Evolutionary conservation across 1,140 invertebrate genomes (phyloP).

Genomic region (Venturia canescens): DNA sequence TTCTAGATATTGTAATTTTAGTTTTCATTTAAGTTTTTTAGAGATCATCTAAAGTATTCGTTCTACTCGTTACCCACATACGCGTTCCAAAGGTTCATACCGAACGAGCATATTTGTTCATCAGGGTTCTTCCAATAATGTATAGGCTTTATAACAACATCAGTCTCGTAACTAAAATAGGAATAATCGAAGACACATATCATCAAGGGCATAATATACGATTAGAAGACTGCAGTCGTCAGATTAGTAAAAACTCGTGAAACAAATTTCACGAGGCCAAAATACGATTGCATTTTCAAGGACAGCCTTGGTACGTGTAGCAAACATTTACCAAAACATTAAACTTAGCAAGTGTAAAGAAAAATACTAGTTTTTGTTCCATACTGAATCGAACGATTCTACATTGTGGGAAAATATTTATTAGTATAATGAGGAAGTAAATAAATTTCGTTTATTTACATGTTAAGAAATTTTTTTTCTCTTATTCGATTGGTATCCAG

Average conservation of each 20-base stretch:
- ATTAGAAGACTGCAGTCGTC: neutral
- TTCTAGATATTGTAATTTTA: too few relatives aligned
- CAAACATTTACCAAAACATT: too few relatives aligned
- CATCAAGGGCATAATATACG: constrained; percentile 10
- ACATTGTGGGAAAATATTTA: neutral
- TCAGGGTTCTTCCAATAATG: constrained; percentile 29
- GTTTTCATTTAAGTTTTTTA: too few relatives aligned
- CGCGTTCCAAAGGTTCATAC: neutral
- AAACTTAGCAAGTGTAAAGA: neutral
- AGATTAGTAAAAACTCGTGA: neutral
- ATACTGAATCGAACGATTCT: too few relatives aligned
- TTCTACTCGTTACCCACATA: neutral
- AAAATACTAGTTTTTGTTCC: too few relatives aligned
- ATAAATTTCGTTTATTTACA: neutral
- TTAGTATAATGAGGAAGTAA: neutral
- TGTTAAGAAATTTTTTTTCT: constrained; percentile 28
- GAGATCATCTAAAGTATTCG: too few relatives aligned
- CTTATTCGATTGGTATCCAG: constrained; percentile 10
- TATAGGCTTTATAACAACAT: too few relatives aligned
- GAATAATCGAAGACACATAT: constrained; percentile 10
- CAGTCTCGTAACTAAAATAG: neutral
- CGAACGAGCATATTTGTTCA: constrained; percentile 8
- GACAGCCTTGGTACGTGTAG: too few relatives aligned
- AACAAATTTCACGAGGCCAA: neutral
- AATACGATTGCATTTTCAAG: too few relatives aligned